A percentile compares a stretch with the other conserved stretches of the same genome.
phyloP scores from a whole-genome alignment of 2,113 vertebrate genomes.

The Clinocottus analis region DNA sequence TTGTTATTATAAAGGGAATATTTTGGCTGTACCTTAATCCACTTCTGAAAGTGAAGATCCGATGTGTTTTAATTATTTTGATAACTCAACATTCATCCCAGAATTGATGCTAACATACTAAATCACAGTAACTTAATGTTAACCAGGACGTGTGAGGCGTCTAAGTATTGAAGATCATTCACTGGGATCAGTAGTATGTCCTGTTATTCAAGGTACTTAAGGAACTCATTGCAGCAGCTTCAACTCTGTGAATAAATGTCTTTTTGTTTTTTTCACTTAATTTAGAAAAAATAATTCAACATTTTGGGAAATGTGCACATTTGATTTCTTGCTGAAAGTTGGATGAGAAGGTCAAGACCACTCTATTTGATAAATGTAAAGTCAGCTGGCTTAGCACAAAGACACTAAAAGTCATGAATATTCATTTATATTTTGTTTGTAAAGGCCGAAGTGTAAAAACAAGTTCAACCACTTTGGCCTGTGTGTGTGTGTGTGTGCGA shows the following conservation, averaged over 20 bases:
- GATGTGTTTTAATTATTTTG: conserved; percentile 21
- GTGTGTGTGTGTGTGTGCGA: background rate
- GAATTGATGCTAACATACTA: conserved; percentile 24
- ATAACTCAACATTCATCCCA: conserved; percentile 21
- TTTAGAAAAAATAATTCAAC: too few species aligned
- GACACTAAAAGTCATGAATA: background rate
- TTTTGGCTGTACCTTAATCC: conserved; percentile 32
- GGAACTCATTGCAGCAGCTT: background rate
- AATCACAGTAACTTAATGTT: conserved; percentile 1
- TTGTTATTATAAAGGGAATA: conserved; percentile 71
- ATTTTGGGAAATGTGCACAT: background rate
- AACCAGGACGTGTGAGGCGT: background rate
- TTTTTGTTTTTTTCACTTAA: background rate
- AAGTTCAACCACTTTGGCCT: background rate
- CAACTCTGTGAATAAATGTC: background rate
- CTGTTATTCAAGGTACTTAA: background rate
- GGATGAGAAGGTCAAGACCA: background rate
- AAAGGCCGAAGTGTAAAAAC: background rate
- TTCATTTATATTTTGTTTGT: too few species aligned
- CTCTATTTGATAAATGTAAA: background rate
- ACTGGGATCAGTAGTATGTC: background rate
- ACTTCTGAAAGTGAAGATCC: conserved; percentile 9
- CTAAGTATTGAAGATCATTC: background rate
- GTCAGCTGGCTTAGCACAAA: background rate
- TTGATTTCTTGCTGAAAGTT: background rate